Evolutionary conservation across 2,888 invertebrate species (phyloP).

Genomic region (Clanis bilineata): DNA sequence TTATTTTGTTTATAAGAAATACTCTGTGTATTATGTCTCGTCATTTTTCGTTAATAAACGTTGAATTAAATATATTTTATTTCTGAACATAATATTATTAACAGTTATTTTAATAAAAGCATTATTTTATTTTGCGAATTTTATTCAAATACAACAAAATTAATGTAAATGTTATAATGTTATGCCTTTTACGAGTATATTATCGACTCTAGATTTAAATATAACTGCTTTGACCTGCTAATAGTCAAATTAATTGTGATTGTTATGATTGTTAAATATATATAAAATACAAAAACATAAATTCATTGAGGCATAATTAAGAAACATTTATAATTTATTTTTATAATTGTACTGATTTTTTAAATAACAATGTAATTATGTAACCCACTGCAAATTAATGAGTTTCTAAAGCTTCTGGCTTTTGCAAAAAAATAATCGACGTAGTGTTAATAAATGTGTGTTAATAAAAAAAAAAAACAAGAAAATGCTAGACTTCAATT

Average conservation of each 20-base stretch:
- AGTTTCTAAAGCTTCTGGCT: neutral
- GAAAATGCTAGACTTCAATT: no score
- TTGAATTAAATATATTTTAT: neutral
- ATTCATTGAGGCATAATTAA: neutral
- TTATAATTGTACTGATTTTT: neutral
- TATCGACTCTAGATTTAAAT: no score
- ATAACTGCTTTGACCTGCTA: no score
- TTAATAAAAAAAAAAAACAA: no score
- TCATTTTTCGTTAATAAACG: no score
- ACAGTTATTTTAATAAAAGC: neutral
- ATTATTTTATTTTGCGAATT: neutral
- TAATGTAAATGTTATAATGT: neutral
- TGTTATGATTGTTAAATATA: neutral
- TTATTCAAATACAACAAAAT: neutral
- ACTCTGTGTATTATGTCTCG: no score
- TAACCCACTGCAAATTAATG: neutral
- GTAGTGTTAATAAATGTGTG: neutral
- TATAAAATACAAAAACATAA: neutral
- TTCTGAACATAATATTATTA: neutral
- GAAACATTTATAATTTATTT: neutral
- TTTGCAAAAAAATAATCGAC: neutral
- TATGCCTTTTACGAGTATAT: neutral
- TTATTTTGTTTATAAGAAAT: no score
- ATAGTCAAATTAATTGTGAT: no score
- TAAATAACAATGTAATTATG: neutral